phyloP scores from a whole-genome alignment of 2,888 invertebrate species.

The Drosophila rellima region DNA sequence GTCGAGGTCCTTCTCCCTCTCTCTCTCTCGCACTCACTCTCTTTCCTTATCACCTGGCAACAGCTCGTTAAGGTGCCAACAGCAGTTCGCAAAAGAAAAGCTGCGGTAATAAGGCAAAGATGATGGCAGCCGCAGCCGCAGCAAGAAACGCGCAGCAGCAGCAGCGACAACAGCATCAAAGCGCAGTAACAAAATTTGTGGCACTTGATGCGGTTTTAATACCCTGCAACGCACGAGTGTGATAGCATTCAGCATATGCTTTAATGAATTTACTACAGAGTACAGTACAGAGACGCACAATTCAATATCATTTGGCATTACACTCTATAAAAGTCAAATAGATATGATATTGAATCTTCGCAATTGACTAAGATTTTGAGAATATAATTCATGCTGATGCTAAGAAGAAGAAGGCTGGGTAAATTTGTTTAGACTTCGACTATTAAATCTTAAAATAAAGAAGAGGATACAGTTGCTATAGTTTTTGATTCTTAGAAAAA shows the following conservation, averaged over 20 bases:
- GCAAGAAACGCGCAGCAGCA: slow-evolving; percentile 7
- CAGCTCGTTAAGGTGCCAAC: slow-evolving; percentile 64
- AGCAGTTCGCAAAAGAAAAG: slow-evolving; percentile 57
- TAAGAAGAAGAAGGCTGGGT: no score
- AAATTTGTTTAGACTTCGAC: no score
- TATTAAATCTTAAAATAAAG: no score
- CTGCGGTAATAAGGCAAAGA: slow-evolving; percentile 73
- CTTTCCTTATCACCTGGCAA: slow-evolving; percentile 37
- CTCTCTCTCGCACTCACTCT: not conserved
- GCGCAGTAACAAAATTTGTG: slow-evolving; percentile 58
- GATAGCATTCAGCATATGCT: not conserved
- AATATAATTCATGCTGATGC: not conserved
- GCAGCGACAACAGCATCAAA: slow-evolving; percentile 33
- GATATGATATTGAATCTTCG: no score
- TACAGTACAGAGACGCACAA: not conserved
- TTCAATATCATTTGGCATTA: not conserved
- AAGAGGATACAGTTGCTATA: not conserved
- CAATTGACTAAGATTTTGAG: not conserved
- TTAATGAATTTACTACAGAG: no score
- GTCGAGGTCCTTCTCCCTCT: not conserved
- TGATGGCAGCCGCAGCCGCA: slow-evolving; percentile 50
- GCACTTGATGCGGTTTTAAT: slow-evolving; percentile 46
- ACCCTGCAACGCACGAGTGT: slow-evolving; percentile 27
- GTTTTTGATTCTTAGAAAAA: not conserved
- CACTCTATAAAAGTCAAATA: not conserved